A percentile compares a stretch with the other conserved stretches of the same genome.
phyloP scores from a whole-genome alignment of 2,113 vertebrate species.

The Psophia crepitans region DNA sequence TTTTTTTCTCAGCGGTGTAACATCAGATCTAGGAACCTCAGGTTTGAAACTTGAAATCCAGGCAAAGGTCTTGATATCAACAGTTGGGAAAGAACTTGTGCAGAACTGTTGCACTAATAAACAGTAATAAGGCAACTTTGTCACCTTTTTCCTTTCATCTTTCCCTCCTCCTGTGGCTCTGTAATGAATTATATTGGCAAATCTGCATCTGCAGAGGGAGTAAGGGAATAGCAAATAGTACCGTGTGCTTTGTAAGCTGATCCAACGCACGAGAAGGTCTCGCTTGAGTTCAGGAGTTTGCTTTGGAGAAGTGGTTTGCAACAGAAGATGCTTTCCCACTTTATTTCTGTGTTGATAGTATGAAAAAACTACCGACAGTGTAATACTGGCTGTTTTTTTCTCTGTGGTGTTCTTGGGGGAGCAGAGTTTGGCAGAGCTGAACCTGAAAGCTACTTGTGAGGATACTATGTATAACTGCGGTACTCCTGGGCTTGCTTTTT shows the following conservation, averaged over 20 bases:
- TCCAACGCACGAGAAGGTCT: neutral
- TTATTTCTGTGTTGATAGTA: fast-evolving
- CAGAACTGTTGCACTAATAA: neutral
- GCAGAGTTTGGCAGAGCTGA: neutral
- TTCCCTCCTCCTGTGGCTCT: neutral
- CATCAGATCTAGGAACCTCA: neutral
- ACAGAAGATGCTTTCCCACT: neutral
- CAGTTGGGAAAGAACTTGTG: neutral
- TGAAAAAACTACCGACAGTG: neutral
- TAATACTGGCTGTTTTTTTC: neutral
- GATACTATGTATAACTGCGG: neutral
- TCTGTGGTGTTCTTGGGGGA: neutral
- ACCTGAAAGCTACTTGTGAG: neutral
- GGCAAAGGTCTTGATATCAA: neutral
- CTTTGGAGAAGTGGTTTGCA: neutral
- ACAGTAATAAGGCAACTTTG: neutral
- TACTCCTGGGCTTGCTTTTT: neutral
- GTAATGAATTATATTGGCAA: neutral
- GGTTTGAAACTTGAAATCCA: neutral
- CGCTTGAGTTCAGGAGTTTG: neutral
- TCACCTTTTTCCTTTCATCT: neutral
- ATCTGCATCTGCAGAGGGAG: neutral
- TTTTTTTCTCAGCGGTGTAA: neutral
- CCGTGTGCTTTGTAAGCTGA: neutral
- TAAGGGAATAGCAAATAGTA: neutral